Evolutionary conservation across 30 jellyfish, hydroid and myxozoan genomes (phyloP), one percentile per base, ranked within the genome.

Genomic region (Hydractinia symbiolongicarpus): DNA sequence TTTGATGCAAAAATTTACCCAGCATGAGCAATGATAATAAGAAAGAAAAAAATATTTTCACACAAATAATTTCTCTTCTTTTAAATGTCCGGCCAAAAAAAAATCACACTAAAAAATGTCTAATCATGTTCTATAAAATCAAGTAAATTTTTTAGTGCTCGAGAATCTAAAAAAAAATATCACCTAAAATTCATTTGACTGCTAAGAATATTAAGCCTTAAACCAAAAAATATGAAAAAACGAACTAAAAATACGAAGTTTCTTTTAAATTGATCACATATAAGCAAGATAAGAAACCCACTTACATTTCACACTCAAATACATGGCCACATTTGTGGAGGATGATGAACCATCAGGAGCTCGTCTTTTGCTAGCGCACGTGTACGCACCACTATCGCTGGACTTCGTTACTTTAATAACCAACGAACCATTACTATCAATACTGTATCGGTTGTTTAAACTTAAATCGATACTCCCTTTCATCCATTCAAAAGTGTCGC

Each of bases 241-340:
- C 15, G 3, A 16, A 58, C 15, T 1, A 11, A 58, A 58, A 58
- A 16, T 11, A 0, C 44, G 74, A 76, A 76, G 5, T 21, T 51
- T 15, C 57, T n/a, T 44, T 16, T 19, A 21, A 10, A 61, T 7
- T 17, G 20, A 52, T 15, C 82, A 20, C 11, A 56, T 15, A 8
- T 0, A 50, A 16, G 53, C 8, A 17, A 56, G 76, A 81, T 6
- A 7, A 21, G 67, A 17, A n/a, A 14, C 14, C 19, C 7, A 79
- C 99, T 81, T 81, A 94, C 99, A 88, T 81, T 88, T 90, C 5
- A 94, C 99, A 77, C 88, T 94, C 80, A 94, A 83, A 73, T 77
- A 94, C 99, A 94, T 94, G 86, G 82, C 90, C 55, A 86, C 83
- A 2, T 30, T 30, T 11, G 97, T 71, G 54, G 78, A 54, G n/a